Conservation (phyloP, 1,140 invertebrate genomes). For the Lineus longissimus region DNA sequence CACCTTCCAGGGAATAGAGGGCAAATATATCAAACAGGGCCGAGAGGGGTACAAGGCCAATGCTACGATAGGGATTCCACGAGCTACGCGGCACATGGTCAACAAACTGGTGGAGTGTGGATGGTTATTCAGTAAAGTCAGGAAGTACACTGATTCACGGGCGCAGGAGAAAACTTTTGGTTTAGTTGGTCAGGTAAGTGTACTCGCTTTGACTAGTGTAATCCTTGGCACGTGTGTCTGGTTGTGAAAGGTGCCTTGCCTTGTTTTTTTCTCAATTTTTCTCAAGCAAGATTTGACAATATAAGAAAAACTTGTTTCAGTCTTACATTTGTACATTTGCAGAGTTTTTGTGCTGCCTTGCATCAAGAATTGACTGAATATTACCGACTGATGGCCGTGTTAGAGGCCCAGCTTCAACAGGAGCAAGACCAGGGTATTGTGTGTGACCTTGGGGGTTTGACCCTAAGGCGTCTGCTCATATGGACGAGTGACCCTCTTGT, state of each 20-base stretch:
- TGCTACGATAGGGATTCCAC: constrained; percentile 56
- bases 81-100: constrained; percentile 57
- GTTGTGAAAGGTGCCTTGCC: too few species aligned
- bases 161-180: constrained; percentile 59
- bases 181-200: constrained; percentile 66
- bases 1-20: constrained; percentile 77
- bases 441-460: constrained; percentile 58
- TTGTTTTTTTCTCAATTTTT: too few species aligned
- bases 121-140: constrained; percentile 77
- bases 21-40: constrained; percentile 66
- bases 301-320: not conserved
- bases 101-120: constrained; percentile 78
- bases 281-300: too few species aligned
- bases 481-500: constrained; percentile 78
- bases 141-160: constrained; percentile 63
- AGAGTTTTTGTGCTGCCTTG: constrained; percentile 78
- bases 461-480: constrained; percentile 71
- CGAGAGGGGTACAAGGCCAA: constrained; percentile 66
- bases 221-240: not conserved
- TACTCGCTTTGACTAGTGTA: too few species aligned
- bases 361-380: constrained; percentile 81
- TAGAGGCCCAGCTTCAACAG: constrained; percentile 67
- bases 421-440: constrained; percentile 35
- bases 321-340: constrained; percentile 18
- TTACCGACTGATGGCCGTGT: constrained; percentile 79